phyloP scores from a whole-genome alignment of 2,797 vertebrate genomes.

The Propithecus deckenii region DNA sequence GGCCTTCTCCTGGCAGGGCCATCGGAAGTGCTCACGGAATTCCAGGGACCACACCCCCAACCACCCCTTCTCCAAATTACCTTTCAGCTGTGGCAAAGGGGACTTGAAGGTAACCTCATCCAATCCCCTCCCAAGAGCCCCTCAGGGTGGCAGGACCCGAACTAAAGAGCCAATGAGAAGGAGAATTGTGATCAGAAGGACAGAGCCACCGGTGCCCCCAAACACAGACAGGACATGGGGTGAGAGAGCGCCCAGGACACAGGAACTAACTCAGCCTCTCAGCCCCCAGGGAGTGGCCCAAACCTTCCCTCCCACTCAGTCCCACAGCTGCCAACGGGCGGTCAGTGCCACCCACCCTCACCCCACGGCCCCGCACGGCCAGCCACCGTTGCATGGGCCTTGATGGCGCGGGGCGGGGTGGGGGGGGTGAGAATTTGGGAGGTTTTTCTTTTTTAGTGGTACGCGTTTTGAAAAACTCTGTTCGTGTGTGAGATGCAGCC shows the following conservation, averaged over 20 bases:
- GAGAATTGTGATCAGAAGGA: not conserved
- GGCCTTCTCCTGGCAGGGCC: not conserved
- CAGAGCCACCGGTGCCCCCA: not conserved
- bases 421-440: not conserved
- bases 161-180: not conserved
- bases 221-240: not conserved
- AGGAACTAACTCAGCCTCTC: not conserved
- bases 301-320: not conserved
- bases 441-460: not conserved
- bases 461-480: not conserved
- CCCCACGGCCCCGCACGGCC: accelerated
- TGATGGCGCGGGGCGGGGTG: too few species aligned
- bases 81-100: not conserved
- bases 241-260: accelerated
- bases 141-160: not conserved
- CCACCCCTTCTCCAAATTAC: not conserved
- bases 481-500: conserved; percentile 70
- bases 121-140: not conserved
- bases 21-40: not conserved
- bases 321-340: not conserved
- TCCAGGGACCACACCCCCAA: not conserved
- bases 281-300: accelerated
- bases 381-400: not conserved
- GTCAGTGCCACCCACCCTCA: not conserved
- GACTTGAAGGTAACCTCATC: not conserved